Conservation (phyloP, 2,888 invertebrate species). For the Mythimna ferrago region DNA sequence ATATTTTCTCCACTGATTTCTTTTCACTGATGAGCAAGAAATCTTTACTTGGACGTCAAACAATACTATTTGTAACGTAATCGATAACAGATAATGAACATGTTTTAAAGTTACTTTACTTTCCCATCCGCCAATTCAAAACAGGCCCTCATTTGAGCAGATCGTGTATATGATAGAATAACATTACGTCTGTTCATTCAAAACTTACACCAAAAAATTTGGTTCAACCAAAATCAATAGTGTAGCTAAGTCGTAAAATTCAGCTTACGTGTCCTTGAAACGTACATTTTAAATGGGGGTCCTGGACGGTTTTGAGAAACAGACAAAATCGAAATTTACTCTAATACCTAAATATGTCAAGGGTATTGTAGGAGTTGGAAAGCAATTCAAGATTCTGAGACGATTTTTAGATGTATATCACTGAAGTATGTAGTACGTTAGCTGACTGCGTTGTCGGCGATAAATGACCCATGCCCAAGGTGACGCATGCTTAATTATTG, state of each 20-base stretch:
- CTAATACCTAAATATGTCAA: conserved; percentile 1
- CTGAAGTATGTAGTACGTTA: neutral
- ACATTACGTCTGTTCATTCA: conserved; percentile 33
- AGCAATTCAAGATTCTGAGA: neutral
- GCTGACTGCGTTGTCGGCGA: neutral
- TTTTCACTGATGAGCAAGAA: neutral
- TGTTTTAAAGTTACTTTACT: conserved; percentile 6
- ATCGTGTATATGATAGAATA: conserved; percentile 22
- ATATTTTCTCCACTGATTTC: neutral
- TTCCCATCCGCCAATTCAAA: conserved; percentile 1
- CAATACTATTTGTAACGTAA: conserved; percentile 1
- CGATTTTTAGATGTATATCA: neutral
- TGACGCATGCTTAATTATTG: conserved; percentile 59
- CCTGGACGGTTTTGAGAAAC: conserved; percentile 31
- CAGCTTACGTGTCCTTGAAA: conserved; percentile 50
- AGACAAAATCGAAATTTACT: conserved; percentile 9
- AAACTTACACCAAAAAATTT: conserved; percentile 37
- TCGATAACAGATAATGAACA: conserved; percentile 1
- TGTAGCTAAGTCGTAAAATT: conserved; percentile 43
- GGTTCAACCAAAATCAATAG: conserved; percentile 50
- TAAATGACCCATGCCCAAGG: conserved; percentile 49
- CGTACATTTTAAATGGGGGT: conserved; percentile 32
- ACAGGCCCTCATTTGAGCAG: conserved; percentile 17
- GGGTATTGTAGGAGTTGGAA: neutral
- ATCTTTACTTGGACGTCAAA: neutral